Evolutionary conservation across 2,888 invertebrate species (phyloP).

Genomic region (Drosophila acutilabella): DNA sequence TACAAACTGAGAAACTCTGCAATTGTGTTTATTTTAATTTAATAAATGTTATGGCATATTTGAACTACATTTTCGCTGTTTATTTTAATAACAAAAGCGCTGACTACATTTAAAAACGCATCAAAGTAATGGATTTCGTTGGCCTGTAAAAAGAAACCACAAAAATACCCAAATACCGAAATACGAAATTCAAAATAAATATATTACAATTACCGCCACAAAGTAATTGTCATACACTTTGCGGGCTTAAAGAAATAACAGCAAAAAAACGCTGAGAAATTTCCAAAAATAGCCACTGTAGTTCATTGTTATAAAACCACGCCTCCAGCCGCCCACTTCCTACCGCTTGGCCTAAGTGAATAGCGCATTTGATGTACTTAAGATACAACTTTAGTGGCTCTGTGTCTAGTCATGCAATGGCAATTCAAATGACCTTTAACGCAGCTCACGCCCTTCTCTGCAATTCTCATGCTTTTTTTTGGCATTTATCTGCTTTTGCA

Average conservation of each 20-base stretch:
- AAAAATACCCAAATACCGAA: slow-evolving; percentile 2
- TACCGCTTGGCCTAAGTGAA: neutral
- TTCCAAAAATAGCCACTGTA: slow-evolving; percentile 26
- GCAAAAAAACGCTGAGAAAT: slow-evolving; percentile 31
- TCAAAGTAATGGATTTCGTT: slow-evolving; percentile 44
- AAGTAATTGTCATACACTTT: slow-evolving; percentile 50
- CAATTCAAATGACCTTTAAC: slow-evolving; percentile 30
- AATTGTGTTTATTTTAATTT: slow-evolving; percentile 55
- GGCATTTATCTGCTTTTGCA: neutral
- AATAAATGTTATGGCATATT: slow-evolving; percentile 37
- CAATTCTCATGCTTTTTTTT: slow-evolving; percentile 11
- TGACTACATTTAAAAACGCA: slow-evolving; percentile 72
- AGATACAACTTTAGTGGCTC: slow-evolving; percentile 12
- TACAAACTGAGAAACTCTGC: slow-evolving; percentile 26
- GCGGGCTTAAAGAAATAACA: slow-evolving; percentile 26
- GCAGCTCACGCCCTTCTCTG: slow-evolving; percentile 1
- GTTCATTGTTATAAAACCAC: slow-evolving; percentile 31
- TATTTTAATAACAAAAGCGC: slow-evolving; percentile 60
- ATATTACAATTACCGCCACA: slow-evolving; percentile 38
- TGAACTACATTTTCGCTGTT: slow-evolving; percentile 48
- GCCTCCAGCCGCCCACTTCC: neutral
- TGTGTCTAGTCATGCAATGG: slow-evolving; percentile 6
- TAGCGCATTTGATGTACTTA: slow-evolving; percentile 21
- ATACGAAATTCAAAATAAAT: slow-evolving; percentile 11
- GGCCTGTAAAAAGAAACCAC: slow-evolving; percentile 2